Conservation (phyloP, 35 echinoderm and acorn worm species). For the Lytechinus pictus region DNA sequence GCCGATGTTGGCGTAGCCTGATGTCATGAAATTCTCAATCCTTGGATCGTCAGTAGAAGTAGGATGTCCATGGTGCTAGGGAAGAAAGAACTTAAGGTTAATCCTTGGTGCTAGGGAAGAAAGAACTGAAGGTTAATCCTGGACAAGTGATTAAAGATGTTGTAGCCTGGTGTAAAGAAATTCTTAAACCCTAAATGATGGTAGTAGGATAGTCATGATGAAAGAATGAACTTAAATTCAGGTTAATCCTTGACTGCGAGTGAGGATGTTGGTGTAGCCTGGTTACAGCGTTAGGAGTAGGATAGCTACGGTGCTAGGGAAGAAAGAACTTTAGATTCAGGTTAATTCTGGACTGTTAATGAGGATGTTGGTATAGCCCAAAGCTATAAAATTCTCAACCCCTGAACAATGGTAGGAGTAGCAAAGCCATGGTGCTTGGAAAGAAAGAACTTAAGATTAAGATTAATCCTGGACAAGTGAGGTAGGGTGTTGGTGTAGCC, state of each 20-base stretch:
- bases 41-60: background rate
- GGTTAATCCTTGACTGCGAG: background rate
- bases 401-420: conserved; percentile 64
- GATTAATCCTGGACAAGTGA: background rate
- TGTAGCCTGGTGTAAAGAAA: too few species aligned
- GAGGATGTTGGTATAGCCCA: too few species aligned
- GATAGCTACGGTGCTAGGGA: too few species aligned
- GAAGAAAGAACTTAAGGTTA: conserved; percentile 26
- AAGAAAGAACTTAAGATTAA: conserved; percentile 45
- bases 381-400: too few species aligned
- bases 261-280: background rate
- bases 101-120: too few species aligned
- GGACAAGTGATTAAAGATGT: too few species aligned
- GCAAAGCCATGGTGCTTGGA: conserved; percentile 70
- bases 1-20: too few species aligned
- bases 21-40: too few species aligned
- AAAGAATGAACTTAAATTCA: background rate
- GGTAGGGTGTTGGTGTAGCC: too few species aligned
- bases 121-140: too few species aligned
- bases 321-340: background rate
- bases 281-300: conserved; percentile 1
- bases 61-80: conserved; percentile 58
- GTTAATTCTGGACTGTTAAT: too few species aligned
- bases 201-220: conserved; percentile 71
- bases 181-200: conserved; percentile 46